Evolutionary conservation across 2,888 invertebrate species (phyloP).

Genomic region (Apodemia hepburni): DNA sequence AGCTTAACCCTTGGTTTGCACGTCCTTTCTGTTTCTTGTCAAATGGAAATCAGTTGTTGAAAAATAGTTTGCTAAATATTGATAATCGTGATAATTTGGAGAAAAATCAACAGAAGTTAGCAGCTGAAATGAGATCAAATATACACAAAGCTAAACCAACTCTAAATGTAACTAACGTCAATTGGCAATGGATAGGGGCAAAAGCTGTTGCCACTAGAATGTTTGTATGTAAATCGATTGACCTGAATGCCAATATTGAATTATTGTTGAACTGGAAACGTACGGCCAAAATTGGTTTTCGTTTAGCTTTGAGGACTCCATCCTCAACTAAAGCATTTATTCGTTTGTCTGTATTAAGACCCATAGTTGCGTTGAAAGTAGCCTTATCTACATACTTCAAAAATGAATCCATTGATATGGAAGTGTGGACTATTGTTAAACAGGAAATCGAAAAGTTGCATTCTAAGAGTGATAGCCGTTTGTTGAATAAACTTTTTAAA

Average conservation of each 20-base stretch:
- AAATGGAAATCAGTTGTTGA: constrained; percentile 19
- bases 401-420: constrained; percentile 32
- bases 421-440: constrained; percentile 47
- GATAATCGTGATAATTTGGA: constrained; percentile 25
- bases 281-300: constrained; percentile 41
- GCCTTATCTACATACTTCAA: constrained; percentile 38
- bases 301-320: constrained; percentile 38
- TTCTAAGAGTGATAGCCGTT: constrained; percentile 23
- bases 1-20: constrained; percentile 28
- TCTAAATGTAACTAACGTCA: constrained; percentile 38
- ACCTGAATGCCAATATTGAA: constrained; percentile 35
- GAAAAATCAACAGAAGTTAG: constrained; percentile 30
- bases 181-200: constrained; percentile 44
- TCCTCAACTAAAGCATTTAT: constrained; percentile 35
- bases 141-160: constrained; percentile 42
- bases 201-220: constrained; percentile 47
- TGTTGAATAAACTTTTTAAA: constrained; percentile 26
- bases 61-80: constrained; percentile 30
- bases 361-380: constrained; percentile 40
- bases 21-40: constrained; percentile 33
- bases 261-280: constrained; percentile 40
- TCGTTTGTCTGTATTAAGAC: constrained; percentile 37
- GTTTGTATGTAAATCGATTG: constrained; percentile 36
- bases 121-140: constrained; percentile 43
- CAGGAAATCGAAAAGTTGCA: constrained; percentile 38